Percentiles rank a stretch among this genome's conserved stretches.
phyloP scores from a whole-genome alignment of 2,113 vertebrate genomes.

The Hiodon tergisus region DNA sequence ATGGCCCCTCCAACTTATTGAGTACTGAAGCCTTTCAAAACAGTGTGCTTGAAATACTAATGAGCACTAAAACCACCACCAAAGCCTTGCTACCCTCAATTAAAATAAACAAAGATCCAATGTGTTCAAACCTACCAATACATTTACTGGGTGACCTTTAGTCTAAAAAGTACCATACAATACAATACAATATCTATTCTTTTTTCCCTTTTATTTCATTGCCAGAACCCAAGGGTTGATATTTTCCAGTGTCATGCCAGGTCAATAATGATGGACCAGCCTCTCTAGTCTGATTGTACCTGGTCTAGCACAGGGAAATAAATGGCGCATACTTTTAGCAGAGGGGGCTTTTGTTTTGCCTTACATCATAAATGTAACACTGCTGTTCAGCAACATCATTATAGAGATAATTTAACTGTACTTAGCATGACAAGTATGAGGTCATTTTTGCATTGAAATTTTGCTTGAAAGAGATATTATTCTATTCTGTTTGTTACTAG shows the following conservation, averaged over 20 bases:
- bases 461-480: background rate
- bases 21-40: slow-evolving; percentile 34
- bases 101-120: slow-evolving; percentile 34
- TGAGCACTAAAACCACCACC: slow-evolving; percentile 28
- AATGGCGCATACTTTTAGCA: background rate
- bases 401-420: too few species aligned
- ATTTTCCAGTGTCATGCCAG: slow-evolving; percentile 10
- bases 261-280: background rate
- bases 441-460: background rate
- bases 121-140: slow-evolving; percentile 21
- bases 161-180: background rate
- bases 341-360: background rate
- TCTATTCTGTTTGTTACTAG: background rate
- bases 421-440: too few species aligned
- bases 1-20: slow-evolving; percentile 43
- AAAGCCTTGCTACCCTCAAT: slow-evolving; percentile 39
- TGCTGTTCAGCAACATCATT: slow-evolving; percentile 3
- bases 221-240: background rate
- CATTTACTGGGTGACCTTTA: slow-evolving; percentile 19
- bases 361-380: background rate
- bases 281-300: background rate
- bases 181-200: slow-evolving; percentile 25
- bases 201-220: slow-evolving; percentile 28
- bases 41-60: slow-evolving; percentile 49
- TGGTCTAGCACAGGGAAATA: background rate